Base-by-base conservation (phyloP, 1,140 invertebrate genomes). In the Sarcophaga peregrina region DNA sequence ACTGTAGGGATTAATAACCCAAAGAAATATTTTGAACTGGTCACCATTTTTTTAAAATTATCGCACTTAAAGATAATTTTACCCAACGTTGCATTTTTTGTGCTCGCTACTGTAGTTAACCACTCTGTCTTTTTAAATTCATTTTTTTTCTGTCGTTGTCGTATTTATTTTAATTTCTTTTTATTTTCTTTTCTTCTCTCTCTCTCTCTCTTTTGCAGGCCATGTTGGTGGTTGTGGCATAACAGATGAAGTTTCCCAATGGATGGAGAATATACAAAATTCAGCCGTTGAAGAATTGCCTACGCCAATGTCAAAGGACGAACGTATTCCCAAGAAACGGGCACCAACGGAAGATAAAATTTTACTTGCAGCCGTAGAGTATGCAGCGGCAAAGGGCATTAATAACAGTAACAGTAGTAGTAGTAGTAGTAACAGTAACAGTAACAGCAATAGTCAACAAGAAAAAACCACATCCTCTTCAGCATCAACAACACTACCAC, bases 181-280 rank as follows among this genome's bases (percentile, higher is more conserved):
- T 81, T 73, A 48, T 83, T 78, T 83, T 37, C 47, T 37, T 37
- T 37, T 80, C 52, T 82, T 62, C 72, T 78, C 52, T 37, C 74
- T 37, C 80, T 75, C n/a, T 75, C 25, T 75, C 81, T 73, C 46
- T 81, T 83, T 80, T 83, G 13, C 88, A 95, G 95, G 95, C 90
- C 95, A 95, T 90, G 93, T 94, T 47, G 94, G 93, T 84, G 97
- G 96, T 9, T 98, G 97, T 91, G 97, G 97, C 72, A 94, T 97
- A 54, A 97, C 94, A 11, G 95, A 96, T 83, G 95, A 97, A 83
- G 93, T 97, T 45, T 93, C 94, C 82, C 93, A 96, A 86, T 98
- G 97, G 96, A 98, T 99, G 97, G 94, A 97, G 84, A 92, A 92
- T 84, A 94, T 98, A 85, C 97, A 98, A 90, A 96, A 97, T 91